phyloP scores from a whole-genome alignment of 2,113 vertebrate species.

The Pithys albifrons region DNA sequence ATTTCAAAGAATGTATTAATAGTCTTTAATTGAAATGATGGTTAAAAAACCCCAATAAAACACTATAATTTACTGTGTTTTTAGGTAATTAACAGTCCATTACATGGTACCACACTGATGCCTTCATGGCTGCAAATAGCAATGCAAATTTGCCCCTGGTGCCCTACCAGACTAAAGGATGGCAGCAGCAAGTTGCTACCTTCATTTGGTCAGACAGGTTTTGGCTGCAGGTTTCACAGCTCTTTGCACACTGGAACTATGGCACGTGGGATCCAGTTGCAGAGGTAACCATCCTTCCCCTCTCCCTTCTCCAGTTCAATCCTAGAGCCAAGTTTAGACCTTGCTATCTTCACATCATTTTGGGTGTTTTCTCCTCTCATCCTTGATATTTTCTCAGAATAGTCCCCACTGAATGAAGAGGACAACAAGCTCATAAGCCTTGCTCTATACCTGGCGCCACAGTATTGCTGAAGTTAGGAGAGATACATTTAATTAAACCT shows the following conservation, averaged over 20 bases:
- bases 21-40: background rate
- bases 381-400: background rate
- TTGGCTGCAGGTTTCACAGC: background rate
- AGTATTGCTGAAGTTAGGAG: background rate
- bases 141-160: background rate
- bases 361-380: background rate
- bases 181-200: background rate
- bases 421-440: background rate
- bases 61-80: background rate
- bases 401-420: background rate
- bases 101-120: background rate
- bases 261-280: background rate
- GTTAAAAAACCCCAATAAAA: background rate
- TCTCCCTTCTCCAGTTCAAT: background rate
- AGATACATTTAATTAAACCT: background rate
- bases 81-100: conserved; percentile 22
- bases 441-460: background rate
- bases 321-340: background rate
- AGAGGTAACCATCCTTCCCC: background rate
- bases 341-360: background rate
- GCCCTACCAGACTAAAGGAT: accelerated
- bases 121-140: background rate
- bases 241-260: background rate
- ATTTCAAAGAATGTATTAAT: conserved; percentile 20
- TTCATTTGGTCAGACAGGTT: background rate